Evolutionary conservation across 23 tunicate genomes (phyloP).

Genomic region (Ciona savignyi): DNA sequence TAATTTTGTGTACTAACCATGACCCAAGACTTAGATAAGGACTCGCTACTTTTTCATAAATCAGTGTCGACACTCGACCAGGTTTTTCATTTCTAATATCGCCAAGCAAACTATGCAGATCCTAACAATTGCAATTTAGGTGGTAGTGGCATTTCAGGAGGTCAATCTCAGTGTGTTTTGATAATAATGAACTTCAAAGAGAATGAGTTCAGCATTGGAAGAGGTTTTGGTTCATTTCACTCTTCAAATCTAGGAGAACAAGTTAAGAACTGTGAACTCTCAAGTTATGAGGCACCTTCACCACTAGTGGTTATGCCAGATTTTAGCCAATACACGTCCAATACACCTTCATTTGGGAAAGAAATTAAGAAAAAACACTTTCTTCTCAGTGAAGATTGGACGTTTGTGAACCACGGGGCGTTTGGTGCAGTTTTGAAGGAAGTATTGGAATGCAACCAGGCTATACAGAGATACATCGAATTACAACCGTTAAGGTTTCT

Average conservation of each 20-base stretch:
- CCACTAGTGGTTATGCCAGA: conserved; percentile 25
- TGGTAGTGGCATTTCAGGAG: no score
- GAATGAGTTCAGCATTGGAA: neutral
- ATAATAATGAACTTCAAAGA: no score
- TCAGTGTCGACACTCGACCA: no score
- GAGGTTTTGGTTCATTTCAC: conserved; percentile 73
- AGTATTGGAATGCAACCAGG: conserved; percentile 34
- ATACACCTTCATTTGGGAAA: conserved; percentile 27
- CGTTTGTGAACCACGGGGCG: conserved; percentile 89
- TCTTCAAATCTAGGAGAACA: conserved; percentile 79
- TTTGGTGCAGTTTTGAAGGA: conserved; percentile 73
- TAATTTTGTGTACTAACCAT: no score
- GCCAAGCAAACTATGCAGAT: no score
- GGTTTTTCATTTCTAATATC: no score
- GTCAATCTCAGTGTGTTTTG: no score
- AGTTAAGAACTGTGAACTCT: conserved; percentile 29
- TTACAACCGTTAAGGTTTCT: conserved; percentile 67
- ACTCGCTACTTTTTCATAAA: no score
- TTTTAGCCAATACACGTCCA: conserved; percentile 23
- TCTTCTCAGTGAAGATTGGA: conserved; percentile 15
- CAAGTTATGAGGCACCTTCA: conserved; percentile 26
- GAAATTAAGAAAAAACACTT: conserved; percentile 13
- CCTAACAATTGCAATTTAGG: no score
- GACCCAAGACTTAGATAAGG: no score
- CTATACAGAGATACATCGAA: conserved; percentile 51